A percentile compares a stretch with the other conserved stretches of the same genome.
phyloP scores from a whole-genome alignment of 2,113 vertebrate genomes.

The Seriola aureovittata region DNA sequence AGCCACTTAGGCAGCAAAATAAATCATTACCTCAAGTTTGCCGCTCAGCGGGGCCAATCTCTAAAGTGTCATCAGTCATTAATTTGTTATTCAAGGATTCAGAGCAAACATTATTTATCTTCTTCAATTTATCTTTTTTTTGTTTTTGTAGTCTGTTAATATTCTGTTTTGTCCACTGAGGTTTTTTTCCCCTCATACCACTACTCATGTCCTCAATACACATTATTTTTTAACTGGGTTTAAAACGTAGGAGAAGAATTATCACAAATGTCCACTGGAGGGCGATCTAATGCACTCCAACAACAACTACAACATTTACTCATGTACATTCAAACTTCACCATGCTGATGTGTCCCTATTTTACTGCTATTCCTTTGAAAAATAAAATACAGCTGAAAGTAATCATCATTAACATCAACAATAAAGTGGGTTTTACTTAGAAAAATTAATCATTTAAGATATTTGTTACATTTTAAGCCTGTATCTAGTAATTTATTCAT shows the following conservation, averaged over 20 bases:
- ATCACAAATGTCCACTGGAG: slow-evolving; percentile 60
- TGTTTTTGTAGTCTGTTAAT: not conserved
- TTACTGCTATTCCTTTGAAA: not conserved
- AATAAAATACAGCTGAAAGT: slow-evolving; percentile 3
- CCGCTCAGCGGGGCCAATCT: not conserved
- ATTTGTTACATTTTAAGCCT: not conserved
- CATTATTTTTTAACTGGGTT: not conserved
- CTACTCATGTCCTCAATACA: not conserved
- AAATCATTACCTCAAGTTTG: not conserved
- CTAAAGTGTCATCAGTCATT: not conserved
- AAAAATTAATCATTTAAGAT: not conserved
- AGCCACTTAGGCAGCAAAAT: slow-evolving; percentile 1
- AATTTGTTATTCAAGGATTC: not conserved
- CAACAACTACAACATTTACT: not conserved
- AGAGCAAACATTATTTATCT: not conserved
- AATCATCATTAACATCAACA: not conserved
- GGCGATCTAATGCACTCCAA: slow-evolving; percentile 57
- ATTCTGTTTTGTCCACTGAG: not conserved
- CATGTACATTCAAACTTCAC: not conserved
- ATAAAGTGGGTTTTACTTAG: not conserved
- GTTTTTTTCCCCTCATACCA: not conserved
- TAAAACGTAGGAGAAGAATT: not conserved
- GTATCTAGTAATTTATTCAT: not conserved
- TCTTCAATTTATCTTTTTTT: not conserved
- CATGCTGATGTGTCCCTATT: not conserved